These are phyloP conservation scores for Conops quadrifasciatus DNA, from an alignment of 2,888 invertebrate genomes.

Conservation along the genomic window DNA sequence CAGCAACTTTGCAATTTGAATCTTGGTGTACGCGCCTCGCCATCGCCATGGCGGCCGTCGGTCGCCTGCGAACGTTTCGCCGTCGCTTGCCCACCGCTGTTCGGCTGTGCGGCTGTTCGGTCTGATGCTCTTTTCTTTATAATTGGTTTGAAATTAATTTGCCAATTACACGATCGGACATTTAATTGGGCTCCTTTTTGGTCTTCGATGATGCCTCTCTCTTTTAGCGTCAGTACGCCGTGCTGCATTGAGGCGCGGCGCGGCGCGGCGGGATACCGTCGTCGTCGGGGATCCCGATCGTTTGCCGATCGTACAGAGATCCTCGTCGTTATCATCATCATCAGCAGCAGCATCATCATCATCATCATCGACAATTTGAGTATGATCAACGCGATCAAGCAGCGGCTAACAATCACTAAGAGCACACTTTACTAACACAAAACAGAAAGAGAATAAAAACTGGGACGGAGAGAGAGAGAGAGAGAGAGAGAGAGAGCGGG, in stretches of 20 bases:
- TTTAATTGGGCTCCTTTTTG: conserved; percentile 57
- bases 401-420: too few relatives aligned
- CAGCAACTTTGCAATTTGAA: conserved; percentile 31
- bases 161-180: conserved; percentile 64
- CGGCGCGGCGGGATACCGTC: background rate
- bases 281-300: too few relatives aligned
- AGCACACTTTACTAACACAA: too few relatives aligned
- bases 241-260: background rate
- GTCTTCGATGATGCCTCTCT: background rate
- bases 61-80: background rate
- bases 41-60: background rate
- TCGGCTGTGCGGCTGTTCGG: too few relatives aligned
- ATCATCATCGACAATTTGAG: conserved; percentile 17
- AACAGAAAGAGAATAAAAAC: too few relatives aligned
- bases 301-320: background rate
- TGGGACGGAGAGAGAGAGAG: background rate
- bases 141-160: conserved; percentile 64
- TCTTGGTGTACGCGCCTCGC: conserved; percentile 8
- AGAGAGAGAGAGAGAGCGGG: conserved; percentile 10
- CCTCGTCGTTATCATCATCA: too few relatives aligned
- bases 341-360: too few relatives aligned
- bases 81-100: background rate
- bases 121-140: conserved; percentile 61
- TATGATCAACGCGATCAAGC: conserved; percentile 16
- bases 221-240: background rate